These are phyloP conservation scores for Manis javanica DNA, from an alignment of 2,797 vertebrate genomes.

Conservation along the genomic window DNA sequence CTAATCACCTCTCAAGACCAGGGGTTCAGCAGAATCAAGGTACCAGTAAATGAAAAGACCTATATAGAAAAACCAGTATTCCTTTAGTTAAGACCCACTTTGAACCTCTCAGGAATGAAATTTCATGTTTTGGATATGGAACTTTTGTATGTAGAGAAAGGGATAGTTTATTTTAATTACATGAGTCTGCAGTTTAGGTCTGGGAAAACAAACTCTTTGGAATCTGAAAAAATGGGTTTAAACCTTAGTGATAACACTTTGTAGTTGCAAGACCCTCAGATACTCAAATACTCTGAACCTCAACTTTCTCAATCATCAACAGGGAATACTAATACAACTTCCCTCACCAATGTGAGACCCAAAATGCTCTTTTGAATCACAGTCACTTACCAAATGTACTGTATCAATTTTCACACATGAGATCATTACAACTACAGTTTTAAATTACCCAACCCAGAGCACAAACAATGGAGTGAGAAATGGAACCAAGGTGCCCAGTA, in stretches of 20 bases:
- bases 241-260: background rate
- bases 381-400: constrained; percentile 42
- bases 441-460: constrained; percentile 3
- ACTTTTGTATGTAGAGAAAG: constrained; percentile 22
- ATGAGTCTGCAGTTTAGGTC: background rate
- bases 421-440: constrained; percentile 26
- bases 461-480: constrained; percentile 45
- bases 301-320: background rate
- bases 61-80: constrained; percentile 3
- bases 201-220: background rate
- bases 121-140: constrained; percentile 38
- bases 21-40: constrained; percentile 29
- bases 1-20: background rate
- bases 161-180: background rate
- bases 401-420: background rate
- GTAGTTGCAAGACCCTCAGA: background rate
- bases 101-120: constrained; percentile 45
- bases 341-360: background rate
- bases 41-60: constrained; percentile 38
- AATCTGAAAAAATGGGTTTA: constrained; percentile 9
- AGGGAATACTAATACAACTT: background rate
- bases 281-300: constrained; percentile 31
- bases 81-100: constrained; percentile 43
- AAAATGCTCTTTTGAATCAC: constrained; percentile 44
- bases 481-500: background rate